Evolutionary conservation across 2,113 vertebrate genomes (phyloP).

Genomic region (Entomyzon cyanotis): DNA sequence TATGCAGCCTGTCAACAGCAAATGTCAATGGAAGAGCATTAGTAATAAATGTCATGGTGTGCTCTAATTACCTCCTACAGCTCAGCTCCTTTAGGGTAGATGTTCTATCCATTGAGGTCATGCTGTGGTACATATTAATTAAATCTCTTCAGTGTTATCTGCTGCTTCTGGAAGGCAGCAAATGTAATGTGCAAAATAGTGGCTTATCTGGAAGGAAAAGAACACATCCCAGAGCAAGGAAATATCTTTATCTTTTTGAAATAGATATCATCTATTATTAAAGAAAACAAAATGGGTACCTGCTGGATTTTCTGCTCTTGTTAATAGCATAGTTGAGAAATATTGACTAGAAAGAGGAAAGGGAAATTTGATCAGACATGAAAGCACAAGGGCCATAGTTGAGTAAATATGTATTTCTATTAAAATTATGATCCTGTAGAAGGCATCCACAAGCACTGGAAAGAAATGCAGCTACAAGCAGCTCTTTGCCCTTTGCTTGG

Average conservation of each 20-base stretch:
- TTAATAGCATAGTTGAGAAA: not conserved
- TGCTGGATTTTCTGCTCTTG: not conserved
- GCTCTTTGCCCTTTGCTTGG: not conserved
- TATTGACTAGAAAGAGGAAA: not conserved
- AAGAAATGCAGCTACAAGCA: not conserved
- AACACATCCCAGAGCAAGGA: slow-evolving; percentile 15
- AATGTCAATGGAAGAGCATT: slow-evolving; percentile 58
- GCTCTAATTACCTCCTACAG: slow-evolving; percentile 60
- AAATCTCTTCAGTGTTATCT: slow-evolving; percentile 59
- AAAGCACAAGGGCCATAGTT: not conserved
- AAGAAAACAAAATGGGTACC: not conserved
- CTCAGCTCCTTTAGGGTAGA: slow-evolving; percentile 27
- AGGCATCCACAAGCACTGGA: not conserved
- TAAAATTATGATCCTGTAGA: not conserved
- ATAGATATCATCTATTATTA: slow-evolving; percentile 28
- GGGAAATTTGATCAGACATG: not conserved
- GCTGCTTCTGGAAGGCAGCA: slow-evolving; percentile 38
- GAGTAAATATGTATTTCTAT: not conserved
- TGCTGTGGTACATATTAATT: slow-evolving; percentile 58
- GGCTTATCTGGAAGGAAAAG: slow-evolving; percentile 24
- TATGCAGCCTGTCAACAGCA: slow-evolving; percentile 53
- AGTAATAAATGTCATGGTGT: slow-evolving; percentile 59
- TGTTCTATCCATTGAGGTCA: slow-evolving; percentile 38
- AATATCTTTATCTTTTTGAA: slow-evolving; percentile 46
- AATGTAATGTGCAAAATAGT: slow-evolving; percentile 12